Percentiles rank a stretch among this genome's conserved stretches.
Evolutionary conservation across 35 echinoderm and acorn worm species (phyloP).

Genomic region (Apostichopus parvimensis): DNA sequence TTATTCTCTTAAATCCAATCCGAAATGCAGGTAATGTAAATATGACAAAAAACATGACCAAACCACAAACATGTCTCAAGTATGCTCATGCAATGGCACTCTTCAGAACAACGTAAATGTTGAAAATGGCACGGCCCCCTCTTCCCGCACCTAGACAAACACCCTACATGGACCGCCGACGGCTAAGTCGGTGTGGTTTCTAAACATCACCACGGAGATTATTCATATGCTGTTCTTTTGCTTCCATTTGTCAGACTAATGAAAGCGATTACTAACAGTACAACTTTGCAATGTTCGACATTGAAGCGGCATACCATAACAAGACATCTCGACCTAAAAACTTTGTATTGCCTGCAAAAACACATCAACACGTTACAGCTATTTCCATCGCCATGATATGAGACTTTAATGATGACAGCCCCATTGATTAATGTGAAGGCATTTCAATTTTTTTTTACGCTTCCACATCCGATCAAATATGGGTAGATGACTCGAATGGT

Average conservation of each 20-base stretch:
- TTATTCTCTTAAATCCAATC: no score
- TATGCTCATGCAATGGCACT: no score
- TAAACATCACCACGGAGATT: no score
- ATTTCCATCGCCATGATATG: background rate
- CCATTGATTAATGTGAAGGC: background rate
- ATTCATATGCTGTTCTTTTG: no score
- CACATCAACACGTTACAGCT: background rate
- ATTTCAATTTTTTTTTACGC: background rate
- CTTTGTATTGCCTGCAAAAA: background rate
- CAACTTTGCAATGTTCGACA: background rate
- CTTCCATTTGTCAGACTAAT: background rate
- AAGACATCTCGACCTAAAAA: background rate
- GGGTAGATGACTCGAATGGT: background rate
- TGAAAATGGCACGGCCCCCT: no score
- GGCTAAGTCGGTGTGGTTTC: no score
- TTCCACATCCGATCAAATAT: background rate
- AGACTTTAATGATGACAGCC: background rate
- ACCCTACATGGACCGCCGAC: no score
- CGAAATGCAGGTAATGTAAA: no score
- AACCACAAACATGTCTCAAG: no score
- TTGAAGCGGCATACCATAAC: background rate
- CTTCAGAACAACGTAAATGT: no score
- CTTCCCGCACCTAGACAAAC: no score
- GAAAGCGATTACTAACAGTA: background rate
- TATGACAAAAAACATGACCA: no score